Conservation (phyloP, 2,888 invertebrate species). For the Eurytoma californica region DNA sequence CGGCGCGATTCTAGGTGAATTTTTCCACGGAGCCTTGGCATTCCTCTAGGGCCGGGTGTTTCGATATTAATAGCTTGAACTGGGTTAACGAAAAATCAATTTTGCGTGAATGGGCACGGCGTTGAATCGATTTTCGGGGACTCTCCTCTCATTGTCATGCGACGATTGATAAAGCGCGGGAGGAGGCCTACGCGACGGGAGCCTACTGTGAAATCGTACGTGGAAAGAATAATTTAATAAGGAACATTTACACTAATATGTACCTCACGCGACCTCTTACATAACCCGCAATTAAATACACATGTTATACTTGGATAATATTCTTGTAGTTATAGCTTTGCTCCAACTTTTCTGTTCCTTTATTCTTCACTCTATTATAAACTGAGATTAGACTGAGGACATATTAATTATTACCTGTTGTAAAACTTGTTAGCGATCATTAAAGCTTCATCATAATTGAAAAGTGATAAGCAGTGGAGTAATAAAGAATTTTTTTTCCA, state of each 20-base stretch:
- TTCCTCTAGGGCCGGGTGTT: slow-evolving; percentile 52
- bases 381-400: slow-evolving; percentile 19
- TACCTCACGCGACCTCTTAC: not conserved
- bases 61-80: slow-evolving; percentile 66
- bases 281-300: not conserved
- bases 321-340: not conserved
- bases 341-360: not conserved
- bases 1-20: slow-evolving; percentile 10
- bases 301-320: not conserved
- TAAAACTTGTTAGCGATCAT: slow-evolving; percentile 19
- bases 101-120: slow-evolving; percentile 38
- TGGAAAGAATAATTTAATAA: not conserved
- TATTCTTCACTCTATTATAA: slow-evolving; percentile 12
- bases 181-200: not conserved
- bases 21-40: slow-evolving; percentile 4
- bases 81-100: slow-evolving; percentile 67
- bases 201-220: not conserved
- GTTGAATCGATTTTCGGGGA: slow-evolving; percentile 55
- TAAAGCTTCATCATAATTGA: not conserved
- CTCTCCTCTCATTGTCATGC: slow-evolving; percentile 6
- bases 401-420: slow-evolving; percentile 31
- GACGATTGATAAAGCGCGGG: not conserved
- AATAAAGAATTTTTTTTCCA: slow-evolving; percentile 46
- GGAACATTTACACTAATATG: not conserved
- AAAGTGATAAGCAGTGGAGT: not conserved